phyloP scores from a whole-genome alignment of 2,888 invertebrate species.

The Trissonchulus sp. region DNA sequence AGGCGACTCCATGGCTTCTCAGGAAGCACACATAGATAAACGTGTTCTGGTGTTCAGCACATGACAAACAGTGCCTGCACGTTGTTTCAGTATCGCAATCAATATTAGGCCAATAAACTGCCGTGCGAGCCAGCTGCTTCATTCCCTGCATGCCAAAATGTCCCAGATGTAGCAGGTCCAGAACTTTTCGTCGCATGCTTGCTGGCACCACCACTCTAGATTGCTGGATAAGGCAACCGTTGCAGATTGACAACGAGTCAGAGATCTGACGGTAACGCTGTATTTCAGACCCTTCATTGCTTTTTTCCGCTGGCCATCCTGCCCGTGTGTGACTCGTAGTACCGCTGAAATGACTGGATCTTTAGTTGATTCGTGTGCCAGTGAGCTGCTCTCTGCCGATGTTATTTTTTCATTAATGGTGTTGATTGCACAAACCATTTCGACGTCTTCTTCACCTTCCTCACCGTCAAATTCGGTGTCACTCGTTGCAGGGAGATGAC shows the following conservation, averaged over 20 bases:
- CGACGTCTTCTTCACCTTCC: constrained; percentile 29
- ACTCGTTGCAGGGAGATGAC: constrained; percentile 31
- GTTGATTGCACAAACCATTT: constrained; percentile 10
- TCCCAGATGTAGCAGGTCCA: neutral
- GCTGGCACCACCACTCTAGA: constrained; percentile 15
- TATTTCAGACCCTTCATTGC: neutral
- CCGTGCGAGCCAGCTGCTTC: too few species aligned
- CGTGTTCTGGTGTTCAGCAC: constrained; percentile 22
- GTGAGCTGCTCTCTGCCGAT: neutral
- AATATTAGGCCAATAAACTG: constrained; percentile 24
- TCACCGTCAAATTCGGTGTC: constrained; percentile 31
- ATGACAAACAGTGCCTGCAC: neutral
- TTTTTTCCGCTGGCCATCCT: constrained; percentile 1
- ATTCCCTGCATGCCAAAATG: constrained; percentile 19
- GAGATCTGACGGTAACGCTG: neutral
- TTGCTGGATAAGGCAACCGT: constrained; percentile 35
- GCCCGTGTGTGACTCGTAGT: too few species aligned
- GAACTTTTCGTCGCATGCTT: neutral
- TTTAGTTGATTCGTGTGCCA: constrained; percentile 3
- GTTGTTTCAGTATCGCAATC: constrained; percentile 19
- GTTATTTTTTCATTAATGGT: neutral
- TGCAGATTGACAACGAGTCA: constrained; percentile 30
- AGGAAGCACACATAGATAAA: constrained; percentile 43
- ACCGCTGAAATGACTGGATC: constrained; percentile 2
- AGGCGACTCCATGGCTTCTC: constrained; percentile 41